Percentiles rank a stretch among this genome's conserved stretches.
Conservation (phyloP, 1,140 invertebrate genomes). For the Hypsibius dujardini region DNA sequence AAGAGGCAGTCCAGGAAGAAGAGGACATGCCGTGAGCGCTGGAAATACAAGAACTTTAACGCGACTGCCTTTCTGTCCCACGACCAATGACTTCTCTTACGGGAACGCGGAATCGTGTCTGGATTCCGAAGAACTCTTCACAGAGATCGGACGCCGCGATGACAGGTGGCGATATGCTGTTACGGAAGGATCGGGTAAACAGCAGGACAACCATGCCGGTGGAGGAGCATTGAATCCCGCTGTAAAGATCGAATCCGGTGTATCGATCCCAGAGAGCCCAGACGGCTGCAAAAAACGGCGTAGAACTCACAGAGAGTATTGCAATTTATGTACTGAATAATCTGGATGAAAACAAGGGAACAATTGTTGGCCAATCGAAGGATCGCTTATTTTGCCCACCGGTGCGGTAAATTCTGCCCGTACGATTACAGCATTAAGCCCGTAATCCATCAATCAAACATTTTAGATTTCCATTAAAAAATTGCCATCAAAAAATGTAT, state of each 20-base stretch:
- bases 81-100: background rate
- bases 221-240: slow-evolving; percentile 40
- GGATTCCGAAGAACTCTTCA: slow-evolving; percentile 54
- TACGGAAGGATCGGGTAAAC: slow-evolving; percentile 48
- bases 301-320: no score
- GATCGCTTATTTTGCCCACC: no score
- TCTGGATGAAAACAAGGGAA: no score
- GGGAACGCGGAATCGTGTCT: background rate
- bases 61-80: background rate
- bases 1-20: slow-evolving; percentile 53
- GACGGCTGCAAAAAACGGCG: slow-evolving; percentile 27
- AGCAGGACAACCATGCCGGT: slow-evolving; percentile 46
- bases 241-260: slow-evolving; percentile 41
- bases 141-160: slow-evolving; percentile 50
- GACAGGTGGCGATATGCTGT: slow-evolving; percentile 60
- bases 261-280: slow-evolving; percentile 55
- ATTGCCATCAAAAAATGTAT: no score
- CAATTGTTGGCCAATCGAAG: no score
- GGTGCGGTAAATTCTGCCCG: no score
- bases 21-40: background rate
- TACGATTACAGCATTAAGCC: no score
- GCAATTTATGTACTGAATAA: no score
- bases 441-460: no score
- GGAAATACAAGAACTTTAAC: background rate
- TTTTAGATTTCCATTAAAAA: no score